Conservation (phyloP, 2,888 invertebrate genomes). For the Cosmia pyralina region DNA sequence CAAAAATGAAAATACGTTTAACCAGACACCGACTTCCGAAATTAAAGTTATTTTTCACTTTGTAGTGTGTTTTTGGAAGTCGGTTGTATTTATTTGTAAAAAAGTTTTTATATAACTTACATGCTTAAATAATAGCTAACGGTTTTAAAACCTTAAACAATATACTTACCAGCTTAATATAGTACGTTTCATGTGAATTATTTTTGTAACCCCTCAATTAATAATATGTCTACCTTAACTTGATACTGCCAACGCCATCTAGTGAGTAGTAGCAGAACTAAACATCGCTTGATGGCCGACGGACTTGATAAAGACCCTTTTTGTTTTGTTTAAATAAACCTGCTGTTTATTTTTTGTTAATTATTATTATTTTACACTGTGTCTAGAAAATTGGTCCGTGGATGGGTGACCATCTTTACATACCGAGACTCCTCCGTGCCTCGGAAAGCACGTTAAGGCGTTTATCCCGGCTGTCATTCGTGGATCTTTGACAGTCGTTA, state of each 20-base stretch:
- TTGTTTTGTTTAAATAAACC: constrained; percentile 1
- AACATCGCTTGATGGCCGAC: constrained; percentile 19
- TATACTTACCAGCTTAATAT: background rate
- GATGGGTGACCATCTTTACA: no score
- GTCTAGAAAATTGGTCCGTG: background rate
- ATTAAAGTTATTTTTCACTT: no score
- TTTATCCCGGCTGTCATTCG: no score
- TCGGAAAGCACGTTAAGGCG: no score
- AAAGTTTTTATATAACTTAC: background rate
- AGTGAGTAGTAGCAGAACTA: constrained; percentile 73
- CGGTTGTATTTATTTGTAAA: no score
- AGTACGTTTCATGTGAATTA: background rate
- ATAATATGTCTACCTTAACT: background rate
- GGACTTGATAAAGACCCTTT: background rate
- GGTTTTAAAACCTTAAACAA: background rate
- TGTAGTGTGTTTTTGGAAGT: no score
- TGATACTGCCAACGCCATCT: constrained; percentile 73
- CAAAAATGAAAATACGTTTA: no score
- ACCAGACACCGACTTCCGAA: no score
- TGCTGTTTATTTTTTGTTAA: background rate
- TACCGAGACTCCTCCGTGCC: no score
- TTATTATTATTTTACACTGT: background rate
- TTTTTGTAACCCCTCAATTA: background rate
- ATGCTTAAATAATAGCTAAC: background rate
- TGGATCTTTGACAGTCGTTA: no score